These are phyloP conservation scores for Drosophila ironensis DNA, from an alignment of 1,140 invertebrate species.

Conservation along the genomic window DNA sequence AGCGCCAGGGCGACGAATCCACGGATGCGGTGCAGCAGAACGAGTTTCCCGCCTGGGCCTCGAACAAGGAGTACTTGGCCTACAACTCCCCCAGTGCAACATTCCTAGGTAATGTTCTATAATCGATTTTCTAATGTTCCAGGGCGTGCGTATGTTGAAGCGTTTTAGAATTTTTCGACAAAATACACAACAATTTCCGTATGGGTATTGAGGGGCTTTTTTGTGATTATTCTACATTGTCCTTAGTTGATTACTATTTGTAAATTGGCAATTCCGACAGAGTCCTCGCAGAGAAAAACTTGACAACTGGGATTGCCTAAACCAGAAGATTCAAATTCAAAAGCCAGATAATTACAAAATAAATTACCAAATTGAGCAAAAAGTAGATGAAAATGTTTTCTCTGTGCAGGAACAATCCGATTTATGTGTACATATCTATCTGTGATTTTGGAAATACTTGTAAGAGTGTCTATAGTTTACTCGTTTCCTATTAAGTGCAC, in stretches of 20 bases:
- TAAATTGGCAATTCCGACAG: conserved; percentile 6
- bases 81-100: conserved; percentile 95
- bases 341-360: no score
- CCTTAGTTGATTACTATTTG: conserved; percentile 32
- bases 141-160: neutral
- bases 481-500: conserved; percentile 37
- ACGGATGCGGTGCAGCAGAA: conserved; percentile 89
- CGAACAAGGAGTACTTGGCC: conserved; percentile 95
- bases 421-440: conserved; percentile 12
- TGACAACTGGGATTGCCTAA: neutral
- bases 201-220: conserved; percentile 9
- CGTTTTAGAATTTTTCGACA: neutral
- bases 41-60: conserved; percentile 95
- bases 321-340: no score
- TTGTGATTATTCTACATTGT: conserved; percentile 14
- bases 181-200: conserved; percentile 27
- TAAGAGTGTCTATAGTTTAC: conserved; percentile 36
- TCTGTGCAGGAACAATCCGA: no score
- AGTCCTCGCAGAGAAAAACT: neutral
- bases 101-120: conserved; percentile 88
- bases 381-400: no score
- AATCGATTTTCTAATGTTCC: no score
- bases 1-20: conserved; percentile 88
- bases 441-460: no score
- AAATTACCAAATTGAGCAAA: no score